phyloP scores from a whole-genome alignment of 2,888 invertebrate genomes.

The Hypomecis atomaria region DNA sequence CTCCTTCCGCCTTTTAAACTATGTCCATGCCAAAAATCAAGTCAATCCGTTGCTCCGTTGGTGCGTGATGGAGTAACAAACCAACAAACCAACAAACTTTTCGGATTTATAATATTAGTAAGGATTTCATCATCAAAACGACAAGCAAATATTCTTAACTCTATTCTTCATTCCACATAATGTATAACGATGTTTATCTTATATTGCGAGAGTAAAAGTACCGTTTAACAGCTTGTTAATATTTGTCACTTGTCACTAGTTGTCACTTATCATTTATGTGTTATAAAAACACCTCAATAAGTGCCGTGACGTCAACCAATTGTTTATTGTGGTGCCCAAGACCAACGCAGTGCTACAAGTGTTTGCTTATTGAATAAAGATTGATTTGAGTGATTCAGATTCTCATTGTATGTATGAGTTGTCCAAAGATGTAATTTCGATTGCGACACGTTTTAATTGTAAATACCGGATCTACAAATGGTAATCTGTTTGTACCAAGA shows the following conservation, averaged over 20 bases:
- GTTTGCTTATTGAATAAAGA: slow-evolving; percentile 4
- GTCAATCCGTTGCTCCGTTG: too few species aligned
- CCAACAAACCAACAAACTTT: too few species aligned
- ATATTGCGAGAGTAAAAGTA: not conserved
- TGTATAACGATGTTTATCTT: not conserved
- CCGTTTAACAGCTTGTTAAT: slow-evolving; percentile 18
- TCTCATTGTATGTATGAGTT: too few species aligned
- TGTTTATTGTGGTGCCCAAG: slow-evolving; percentile 13
- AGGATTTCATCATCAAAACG: too few species aligned
- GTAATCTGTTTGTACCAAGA: too few species aligned
- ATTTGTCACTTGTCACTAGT: slow-evolving; percentile 4
- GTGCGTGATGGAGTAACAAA: too few species aligned
- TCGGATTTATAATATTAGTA: too few species aligned
- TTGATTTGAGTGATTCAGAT: not conserved
- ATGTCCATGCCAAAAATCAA: too few species aligned
- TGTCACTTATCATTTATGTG: slow-evolving; percentile 15
- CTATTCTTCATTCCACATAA: not conserved
- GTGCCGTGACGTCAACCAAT: slow-evolving; percentile 9
- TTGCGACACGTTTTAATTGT: too few species aligned
- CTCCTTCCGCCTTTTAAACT: too few species aligned
- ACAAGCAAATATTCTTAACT: not conserved
- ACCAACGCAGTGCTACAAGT: not conserved
- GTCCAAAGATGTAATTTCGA: too few species aligned
- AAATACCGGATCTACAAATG: too few species aligned
- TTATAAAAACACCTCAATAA: slow-evolving; percentile 12